Evolutionary conservation across 2,888 invertebrate genomes (phyloP).

Genomic region (Apeira syringaria): DNA sequence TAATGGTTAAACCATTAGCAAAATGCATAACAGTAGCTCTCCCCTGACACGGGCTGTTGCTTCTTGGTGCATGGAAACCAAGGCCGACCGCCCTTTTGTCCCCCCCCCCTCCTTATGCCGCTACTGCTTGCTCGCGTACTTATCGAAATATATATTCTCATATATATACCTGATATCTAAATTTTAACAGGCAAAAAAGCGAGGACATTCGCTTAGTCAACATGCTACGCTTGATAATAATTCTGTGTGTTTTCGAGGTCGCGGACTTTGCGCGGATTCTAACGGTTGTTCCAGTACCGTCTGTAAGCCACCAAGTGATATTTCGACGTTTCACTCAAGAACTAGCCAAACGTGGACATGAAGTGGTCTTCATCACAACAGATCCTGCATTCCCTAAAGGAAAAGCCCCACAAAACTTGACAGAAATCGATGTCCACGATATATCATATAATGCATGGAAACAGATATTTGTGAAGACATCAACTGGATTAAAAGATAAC

Average conservation of each 20-base stretch:
- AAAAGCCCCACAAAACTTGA: conserved; percentile 42
- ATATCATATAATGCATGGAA: conserved; percentile 40
- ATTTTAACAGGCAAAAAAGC: too few species aligned
- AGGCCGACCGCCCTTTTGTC: too few species aligned
- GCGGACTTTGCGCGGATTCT: conserved; percentile 19
- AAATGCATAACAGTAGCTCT: too few species aligned
- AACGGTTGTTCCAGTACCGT: conserved; percentile 39
- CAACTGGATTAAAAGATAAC: conserved; percentile 17
- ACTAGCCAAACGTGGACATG: conserved; percentile 46
- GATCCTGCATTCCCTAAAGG: conserved; percentile 48
- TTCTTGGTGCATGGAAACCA: too few species aligned
- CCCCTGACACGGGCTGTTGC: too few species aligned
- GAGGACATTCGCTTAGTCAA: not conserved
- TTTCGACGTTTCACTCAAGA: conserved; percentile 55
- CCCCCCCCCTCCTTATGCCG: too few species aligned
- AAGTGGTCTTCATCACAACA: conserved; percentile 59
- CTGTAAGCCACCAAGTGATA: conserved; percentile 53
- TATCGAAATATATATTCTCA: too few species aligned
- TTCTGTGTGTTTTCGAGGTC: not conserved
- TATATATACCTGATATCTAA: too few species aligned
- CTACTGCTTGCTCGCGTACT: too few species aligned
- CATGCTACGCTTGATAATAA: not conserved
- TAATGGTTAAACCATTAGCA: too few species aligned
- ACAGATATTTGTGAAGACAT: not conserved
- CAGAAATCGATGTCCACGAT: conserved; percentile 50